Percentiles rank a stretch among this genome's conserved stretches.
Evolutionary conservation across 2,797 vertebrate species (phyloP).

Genomic region (Gymnoscopelus braueri): DNA sequence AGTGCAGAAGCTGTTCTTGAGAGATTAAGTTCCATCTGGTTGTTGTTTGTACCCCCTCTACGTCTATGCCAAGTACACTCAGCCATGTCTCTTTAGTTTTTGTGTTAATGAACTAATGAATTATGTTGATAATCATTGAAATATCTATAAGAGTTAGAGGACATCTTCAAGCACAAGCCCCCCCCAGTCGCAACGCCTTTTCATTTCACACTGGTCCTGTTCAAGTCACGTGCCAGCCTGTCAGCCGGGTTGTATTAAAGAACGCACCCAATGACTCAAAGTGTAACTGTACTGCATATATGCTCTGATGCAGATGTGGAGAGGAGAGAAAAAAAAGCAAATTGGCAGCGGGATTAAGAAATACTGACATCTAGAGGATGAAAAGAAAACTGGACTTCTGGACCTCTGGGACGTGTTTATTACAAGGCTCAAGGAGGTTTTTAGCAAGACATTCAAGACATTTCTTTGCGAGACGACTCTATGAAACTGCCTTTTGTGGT

Average conservation of each 20-base stretch:
- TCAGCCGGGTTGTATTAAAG: slow-evolving; percentile 31
- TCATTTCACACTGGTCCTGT: slow-evolving; percentile 9
- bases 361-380: slow-evolving; percentile 65
- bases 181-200: too few relatives aligned
- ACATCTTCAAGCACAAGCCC: background rate
- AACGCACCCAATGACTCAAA: slow-evolving; percentile 36
- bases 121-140: too few relatives aligned
- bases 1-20: too few relatives aligned
- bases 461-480: slow-evolving; percentile 6
- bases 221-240: slow-evolving; percentile 25
- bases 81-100: background rate
- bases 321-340: background rate
- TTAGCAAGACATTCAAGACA: slow-evolving; percentile 12
- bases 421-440: slow-evolving; percentile 10
- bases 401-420: background rate
- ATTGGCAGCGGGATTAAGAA: slow-evolving; percentile 26
- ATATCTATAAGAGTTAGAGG: background rate
- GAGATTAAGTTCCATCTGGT: too few relatives aligned
- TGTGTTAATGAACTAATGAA: too few relatives aligned
- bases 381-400: slow-evolving; percentile 42
- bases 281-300: slow-evolving; percentile 22
- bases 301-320: background rate
- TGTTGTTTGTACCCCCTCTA: too few relatives aligned
- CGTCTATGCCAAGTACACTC: background rate
- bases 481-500: slow-evolving; percentile 17